Percentiles rank a stretch among this genome's conserved stretches.
Evolutionary conservation across 2,797 vertebrate genomes (phyloP).

Genomic region (Crenichthys baileyi): DNA sequence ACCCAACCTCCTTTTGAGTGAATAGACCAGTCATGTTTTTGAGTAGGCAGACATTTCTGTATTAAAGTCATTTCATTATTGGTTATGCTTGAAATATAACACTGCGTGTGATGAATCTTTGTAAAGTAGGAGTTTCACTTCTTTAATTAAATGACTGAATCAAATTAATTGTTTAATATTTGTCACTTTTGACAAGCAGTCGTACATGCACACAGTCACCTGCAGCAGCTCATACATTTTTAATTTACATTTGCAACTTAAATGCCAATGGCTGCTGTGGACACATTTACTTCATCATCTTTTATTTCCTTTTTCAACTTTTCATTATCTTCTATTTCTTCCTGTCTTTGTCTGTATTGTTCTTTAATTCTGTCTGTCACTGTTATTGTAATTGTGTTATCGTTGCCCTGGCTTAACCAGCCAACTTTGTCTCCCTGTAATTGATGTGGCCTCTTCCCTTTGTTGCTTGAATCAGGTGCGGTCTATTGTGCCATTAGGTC

Average conservation of each 20-base stretch:
- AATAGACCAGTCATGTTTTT: neutral
- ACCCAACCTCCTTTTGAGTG: too few relatives aligned
- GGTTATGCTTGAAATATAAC: neutral
- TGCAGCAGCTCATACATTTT: neutral
- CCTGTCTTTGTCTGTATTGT: too few relatives aligned
- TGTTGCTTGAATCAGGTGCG: neutral
- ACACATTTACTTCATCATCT: neutral
- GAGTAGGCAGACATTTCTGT: neutral
- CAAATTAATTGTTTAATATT: neutral
- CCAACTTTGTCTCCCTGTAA: neutral
- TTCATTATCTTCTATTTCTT: neutral
- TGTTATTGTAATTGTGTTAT: neutral
- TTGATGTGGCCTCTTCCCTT: neutral
- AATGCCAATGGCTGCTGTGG: neutral
- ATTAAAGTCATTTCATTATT: neutral
- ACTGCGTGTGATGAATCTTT: neutral
- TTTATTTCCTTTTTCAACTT: neutral
- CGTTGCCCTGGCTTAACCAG: neutral
- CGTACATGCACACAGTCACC: neutral
- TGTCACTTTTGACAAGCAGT: neutral
- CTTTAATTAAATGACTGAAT: neutral
- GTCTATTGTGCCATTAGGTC: neutral
- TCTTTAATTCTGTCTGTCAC: neutral
- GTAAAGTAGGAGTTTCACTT: neutral
- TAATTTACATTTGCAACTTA: neutral